A percentile compares a stretch with the other conserved stretches of the same genome.
These are phyloP conservation scores for Xestia ashworthii DNA, from an alignment of 2,888 invertebrate species.

Conservation along the genomic window DNA sequence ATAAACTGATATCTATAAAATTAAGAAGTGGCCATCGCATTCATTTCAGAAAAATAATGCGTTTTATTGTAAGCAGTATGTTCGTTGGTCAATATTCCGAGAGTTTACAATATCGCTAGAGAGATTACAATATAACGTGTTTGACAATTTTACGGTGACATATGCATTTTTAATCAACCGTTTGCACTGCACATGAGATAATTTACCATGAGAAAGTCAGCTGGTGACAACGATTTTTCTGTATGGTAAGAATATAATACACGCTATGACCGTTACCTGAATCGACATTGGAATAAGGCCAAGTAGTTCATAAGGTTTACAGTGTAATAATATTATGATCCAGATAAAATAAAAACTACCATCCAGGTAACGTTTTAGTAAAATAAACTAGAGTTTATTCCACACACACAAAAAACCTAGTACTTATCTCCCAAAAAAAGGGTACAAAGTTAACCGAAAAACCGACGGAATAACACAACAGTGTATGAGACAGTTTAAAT, in stretches of 20 bases:
- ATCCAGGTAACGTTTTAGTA: background rate
- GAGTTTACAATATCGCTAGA: no score
- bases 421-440: constrained; percentile 42
- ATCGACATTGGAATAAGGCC: background rate
- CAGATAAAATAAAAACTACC: background rate
- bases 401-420: constrained; percentile 15
- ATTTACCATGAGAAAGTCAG: background rate
- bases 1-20: no score
- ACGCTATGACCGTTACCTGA: background rate
- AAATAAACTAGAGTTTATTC: constrained; percentile 3
- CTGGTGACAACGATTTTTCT: background rate
- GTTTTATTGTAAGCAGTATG: no score
- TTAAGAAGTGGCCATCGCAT: no score
- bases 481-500: constrained; percentile 59
- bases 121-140: no score
- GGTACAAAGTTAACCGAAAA: constrained; percentile 42
- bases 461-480: constrained; percentile 46
- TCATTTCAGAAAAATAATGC: no score
- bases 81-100: no score
- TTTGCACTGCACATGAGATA: background rate
- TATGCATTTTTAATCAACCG: background rate
- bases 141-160: no score
- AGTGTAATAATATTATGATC: constrained; percentile 8
- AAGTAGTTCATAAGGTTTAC: constrained; percentile 13
- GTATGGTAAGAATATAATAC: background rate